Evolutionary conservation across 2,113 vertebrate genomes (phyloP).

Genomic region (Chrysemys picta): DNA sequence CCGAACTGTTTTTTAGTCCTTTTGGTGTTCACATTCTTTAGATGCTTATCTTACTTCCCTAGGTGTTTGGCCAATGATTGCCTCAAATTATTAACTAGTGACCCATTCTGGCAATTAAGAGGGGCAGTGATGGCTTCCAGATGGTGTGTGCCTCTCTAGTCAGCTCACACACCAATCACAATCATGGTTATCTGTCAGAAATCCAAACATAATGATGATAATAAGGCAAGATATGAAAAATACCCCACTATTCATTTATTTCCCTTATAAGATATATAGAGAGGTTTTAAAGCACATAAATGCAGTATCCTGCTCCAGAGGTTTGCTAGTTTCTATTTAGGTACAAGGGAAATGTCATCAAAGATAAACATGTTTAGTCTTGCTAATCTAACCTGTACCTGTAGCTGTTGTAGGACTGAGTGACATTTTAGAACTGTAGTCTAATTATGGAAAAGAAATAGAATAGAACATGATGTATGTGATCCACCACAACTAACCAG

Average conservation of each 20-base stretch:
- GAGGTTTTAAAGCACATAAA: neutral
- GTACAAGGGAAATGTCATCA: neutral
- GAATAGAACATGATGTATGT: neutral
- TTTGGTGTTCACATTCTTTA: constrained; percentile 34
- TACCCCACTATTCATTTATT: constrained; percentile 3
- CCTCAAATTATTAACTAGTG: neutral
- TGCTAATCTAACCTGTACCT: neutral
- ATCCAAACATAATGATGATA: neutral
- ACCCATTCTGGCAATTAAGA: constrained; percentile 41
- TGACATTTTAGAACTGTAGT: neutral
- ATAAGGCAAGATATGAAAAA: constrained; percentile 22
- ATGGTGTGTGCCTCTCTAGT: neutral
- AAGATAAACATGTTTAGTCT: neutral
- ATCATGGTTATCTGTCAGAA: neutral
- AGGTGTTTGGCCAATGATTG: neutral
- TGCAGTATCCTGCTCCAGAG: neutral
- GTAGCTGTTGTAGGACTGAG: neutral
- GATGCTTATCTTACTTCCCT: neutral
- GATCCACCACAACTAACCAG: neutral
- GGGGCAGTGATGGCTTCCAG: constrained; percentile 1
- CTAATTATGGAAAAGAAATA: neutral
- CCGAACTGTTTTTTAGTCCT: neutral
- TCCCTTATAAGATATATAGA: neutral
- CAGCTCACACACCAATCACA: neutral
- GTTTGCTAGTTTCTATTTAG: neutral